Base-by-base conservation (phyloP, 2,113 vertebrate species). In the Mastomys natalensis region DNA sequence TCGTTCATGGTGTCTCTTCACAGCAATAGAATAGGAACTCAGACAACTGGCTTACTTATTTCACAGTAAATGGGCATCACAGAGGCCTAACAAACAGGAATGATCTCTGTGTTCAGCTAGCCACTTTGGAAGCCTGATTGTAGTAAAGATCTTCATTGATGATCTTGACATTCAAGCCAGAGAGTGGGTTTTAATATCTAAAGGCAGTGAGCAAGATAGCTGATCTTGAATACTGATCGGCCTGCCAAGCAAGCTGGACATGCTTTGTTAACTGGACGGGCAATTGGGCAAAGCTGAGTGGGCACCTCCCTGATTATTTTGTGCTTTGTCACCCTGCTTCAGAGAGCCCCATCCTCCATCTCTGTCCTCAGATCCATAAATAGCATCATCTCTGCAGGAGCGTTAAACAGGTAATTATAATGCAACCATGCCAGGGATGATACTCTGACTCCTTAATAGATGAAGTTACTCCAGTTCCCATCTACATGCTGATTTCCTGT, bases 361-460 rank as follows among this genome's bases (percentile, higher is more conserved):
- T 73, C 40, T 43, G 62, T 87, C 37, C 72, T 76, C 21, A 70
- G 48, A 45, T 64, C 45, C 51, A n/a, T 43, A 78, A 95, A 64
- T 86, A 94, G 68, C 74, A 84, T 72, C 76, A 40, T 88, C 37
- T 82, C 84, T 55, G 16, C 80, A 76, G 70, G 68, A 90, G 78
- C 40, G 9, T 87, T 92, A 85, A 96, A 95, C 22, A 95, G 62
- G 84, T 73, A 64, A 80, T 95, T 93, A 90, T 48, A 93, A 78
- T 74, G 40, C 88, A 95, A 5, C 74, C 86, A n/a, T 22, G 62
- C 45, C 88, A 45, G 84, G 87, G 43, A 85, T 93, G 48, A 37
- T 51, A 93, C 70, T 84, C 84, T 90, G 86, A 90, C 53, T 95
- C 78, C 74, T 95, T 95, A 87, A 92, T 70, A 97, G 93, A 89